Conservation (phyloP, 2,113 vertebrate species). For the Gymnarchus niloticus region DNA sequence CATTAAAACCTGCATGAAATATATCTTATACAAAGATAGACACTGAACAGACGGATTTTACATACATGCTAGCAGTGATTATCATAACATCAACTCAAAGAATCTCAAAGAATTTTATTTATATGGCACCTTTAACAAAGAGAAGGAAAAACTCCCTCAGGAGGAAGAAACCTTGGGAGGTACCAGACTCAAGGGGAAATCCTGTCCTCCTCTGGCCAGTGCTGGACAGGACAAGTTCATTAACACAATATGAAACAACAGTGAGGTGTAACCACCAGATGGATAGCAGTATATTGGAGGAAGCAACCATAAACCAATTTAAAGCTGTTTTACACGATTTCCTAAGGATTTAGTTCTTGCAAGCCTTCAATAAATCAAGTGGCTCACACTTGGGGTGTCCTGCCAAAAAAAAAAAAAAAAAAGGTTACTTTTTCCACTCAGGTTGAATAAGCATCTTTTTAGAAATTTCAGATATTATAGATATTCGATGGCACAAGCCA, state of each 20-base stretch:
- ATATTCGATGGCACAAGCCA: not conserved
- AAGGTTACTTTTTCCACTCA: not conserved
- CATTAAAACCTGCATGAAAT: not conserved
- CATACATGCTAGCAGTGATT: constrained; percentile 16
- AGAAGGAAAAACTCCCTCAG: no score
- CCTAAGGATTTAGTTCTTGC: not conserved
- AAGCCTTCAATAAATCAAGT: constrained; percentile 26
- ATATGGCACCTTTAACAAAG: no score
- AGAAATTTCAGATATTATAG: not conserved
- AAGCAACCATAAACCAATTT: constrained; percentile 25
- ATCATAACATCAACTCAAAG: not conserved
- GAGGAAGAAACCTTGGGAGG: no score
- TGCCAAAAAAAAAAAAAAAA: not conserved
- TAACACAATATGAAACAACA: no score
- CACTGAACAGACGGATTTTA: constrained; percentile 17
- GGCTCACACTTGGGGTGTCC: not conserved
- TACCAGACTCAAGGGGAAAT: no score
- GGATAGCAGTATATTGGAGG: not conserved
- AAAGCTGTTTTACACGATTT: constrained; percentile 17
- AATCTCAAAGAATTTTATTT: not conserved
- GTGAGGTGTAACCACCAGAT: no score
- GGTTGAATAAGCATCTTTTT: not conserved
- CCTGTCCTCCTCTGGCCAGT: no score
- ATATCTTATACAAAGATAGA: constrained; percentile 3
- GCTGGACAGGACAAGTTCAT: no score